Percentiles rank a stretch among this genome's conserved stretches.
Evolutionary conservation across 2,888 invertebrate genomes (phyloP).

Genomic region (Leucania comma): DNA sequence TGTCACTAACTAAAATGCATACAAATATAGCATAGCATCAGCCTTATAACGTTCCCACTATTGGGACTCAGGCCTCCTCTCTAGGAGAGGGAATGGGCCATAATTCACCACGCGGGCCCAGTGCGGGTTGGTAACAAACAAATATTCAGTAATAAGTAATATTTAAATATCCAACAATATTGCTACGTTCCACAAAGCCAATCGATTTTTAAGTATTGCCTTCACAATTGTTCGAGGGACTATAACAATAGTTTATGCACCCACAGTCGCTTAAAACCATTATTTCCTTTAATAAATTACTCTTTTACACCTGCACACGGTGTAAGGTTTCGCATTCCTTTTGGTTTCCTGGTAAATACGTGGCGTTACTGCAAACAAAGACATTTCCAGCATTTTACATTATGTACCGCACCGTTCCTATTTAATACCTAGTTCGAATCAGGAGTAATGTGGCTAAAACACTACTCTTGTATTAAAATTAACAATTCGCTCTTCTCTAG

Average conservation of each 20-base stretch:
- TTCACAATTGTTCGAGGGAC: constrained; percentile 30
- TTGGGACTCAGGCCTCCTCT: too few relatives aligned
- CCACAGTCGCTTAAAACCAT: constrained; percentile 48
- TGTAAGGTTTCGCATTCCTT: constrained; percentile 66
- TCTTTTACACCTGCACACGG: constrained; percentile 54
- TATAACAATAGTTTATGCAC: constrained; percentile 55
- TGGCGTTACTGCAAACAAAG: constrained; percentile 66
- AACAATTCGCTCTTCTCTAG: constrained; percentile 14
- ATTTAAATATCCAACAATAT: constrained; percentile 23
- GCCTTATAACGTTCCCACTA: too few relatives aligned
- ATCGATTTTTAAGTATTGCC: constrained; percentile 23
- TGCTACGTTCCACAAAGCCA: constrained; percentile 3
- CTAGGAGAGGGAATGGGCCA: too few relatives aligned
- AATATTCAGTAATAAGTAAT: background rate
- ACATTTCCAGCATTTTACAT: constrained; percentile 37
- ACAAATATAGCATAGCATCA: too few relatives aligned
- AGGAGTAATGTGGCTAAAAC: constrained; percentile 3
- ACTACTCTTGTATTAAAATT: constrained; percentile 32
- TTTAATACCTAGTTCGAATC: constrained; percentile 11
- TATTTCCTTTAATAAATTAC: constrained; percentile 61
- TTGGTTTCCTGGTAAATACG: constrained; percentile 68
- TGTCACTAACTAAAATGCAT: too few relatives aligned
- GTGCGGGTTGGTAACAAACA: background rate
- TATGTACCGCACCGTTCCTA: background rate
- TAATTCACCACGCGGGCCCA: too few relatives aligned